A percentile compares a stretch with the other conserved stretches of the same genome.
Evolutionary conservation across 2,113 vertebrate genomes (phyloP).

Genomic region (Neogobius melanostomus): DNA sequence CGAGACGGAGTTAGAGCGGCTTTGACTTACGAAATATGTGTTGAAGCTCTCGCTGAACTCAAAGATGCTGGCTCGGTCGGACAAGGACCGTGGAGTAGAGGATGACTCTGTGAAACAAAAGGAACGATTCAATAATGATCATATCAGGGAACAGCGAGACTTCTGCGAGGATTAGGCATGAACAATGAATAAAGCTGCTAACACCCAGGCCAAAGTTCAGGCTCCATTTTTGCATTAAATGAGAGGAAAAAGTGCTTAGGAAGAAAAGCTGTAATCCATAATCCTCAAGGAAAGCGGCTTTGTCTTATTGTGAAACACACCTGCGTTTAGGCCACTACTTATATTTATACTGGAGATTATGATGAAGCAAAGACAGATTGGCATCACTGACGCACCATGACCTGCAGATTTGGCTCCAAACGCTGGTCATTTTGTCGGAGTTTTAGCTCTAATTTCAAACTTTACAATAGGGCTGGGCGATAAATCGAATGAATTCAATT

Average conservation of each 20-base stretch:
- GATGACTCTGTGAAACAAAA: slow-evolving; percentile 10
- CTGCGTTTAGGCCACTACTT: neutral
- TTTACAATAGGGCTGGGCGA: too few species aligned
- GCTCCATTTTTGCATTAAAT: neutral
- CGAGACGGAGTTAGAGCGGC: too few species aligned
- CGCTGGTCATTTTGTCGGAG: neutral
- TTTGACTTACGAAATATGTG: slow-evolving; percentile 56
- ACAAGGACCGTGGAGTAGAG: slow-evolving; percentile 32
- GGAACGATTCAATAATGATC: slow-evolving; percentile 1
- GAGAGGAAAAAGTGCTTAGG: neutral
- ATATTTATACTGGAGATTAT: neutral
- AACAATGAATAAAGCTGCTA: neutral
- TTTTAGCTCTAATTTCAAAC: neutral
- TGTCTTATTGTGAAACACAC: neutral
- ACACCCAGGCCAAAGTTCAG: neutral
- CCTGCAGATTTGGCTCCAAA: neutral
- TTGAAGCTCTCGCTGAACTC: slow-evolving; percentile 73
- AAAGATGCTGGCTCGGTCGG: slow-evolving; percentile 60
- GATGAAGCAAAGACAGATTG: neutral
- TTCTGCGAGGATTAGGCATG: neutral
- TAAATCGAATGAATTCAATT: too few species aligned
- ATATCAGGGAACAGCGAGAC: neutral
- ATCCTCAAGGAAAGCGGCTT: slow-evolving; percentile 1
- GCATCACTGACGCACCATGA: neutral
- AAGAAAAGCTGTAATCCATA: neutral